Evolutionary conservation across 2,888 invertebrate genomes (phyloP), one percentile per base, ranked within the genome.

Genomic region (Dasysyrphus albostriatus): DNA sequence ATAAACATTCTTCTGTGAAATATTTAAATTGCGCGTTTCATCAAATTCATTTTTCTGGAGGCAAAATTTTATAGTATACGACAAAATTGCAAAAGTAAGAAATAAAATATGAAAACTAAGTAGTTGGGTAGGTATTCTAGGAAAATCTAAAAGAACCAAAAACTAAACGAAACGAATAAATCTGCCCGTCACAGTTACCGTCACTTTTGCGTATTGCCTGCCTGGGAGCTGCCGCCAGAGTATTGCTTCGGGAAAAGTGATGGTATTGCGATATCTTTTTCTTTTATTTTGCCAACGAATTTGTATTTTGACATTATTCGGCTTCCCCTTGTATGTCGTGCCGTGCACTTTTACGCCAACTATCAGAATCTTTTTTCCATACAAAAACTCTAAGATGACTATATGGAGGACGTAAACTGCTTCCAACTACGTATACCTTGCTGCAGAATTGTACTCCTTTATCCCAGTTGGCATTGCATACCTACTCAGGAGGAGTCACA

Each of bases 21-120:
- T 78, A 78, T 87, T 87, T 74, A 81, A 87, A 87, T 87, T 69
- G 54, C 24, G 63, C 44, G 12, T 49, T 85, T 39, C 73, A n/a
- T 8, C 58, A 72, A 75, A 70, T 70, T 74, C 61, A 56, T 70
- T 70, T 51, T 69, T 56, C 42, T 77, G 70, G 32, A 56, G 67
- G 47, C 59, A 24, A 29, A 51, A 51, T 51, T 24, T 24, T 47
- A 5, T 7, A 10, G 8, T 0, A 2, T 3, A 54, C 6, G 24
- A 29, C 14, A 54, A 54, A 29, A 24, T 24, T 72, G 49, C 47
- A 67, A 16, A 65, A 34, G 9, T n/a, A 19, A 19, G 37, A 39
- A 67, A 44, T 67, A 63, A 69, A 78, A 77, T 56, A 32, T 81
- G 61, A 74, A 63, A 85, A 82, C 63, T 73, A 29, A 51, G 12